Evolutionary conservation across 2,113 vertebrate species (phyloP), one percentile per base, ranked within the genome.

Genomic region (Anthoscopus minutus): DNA sequence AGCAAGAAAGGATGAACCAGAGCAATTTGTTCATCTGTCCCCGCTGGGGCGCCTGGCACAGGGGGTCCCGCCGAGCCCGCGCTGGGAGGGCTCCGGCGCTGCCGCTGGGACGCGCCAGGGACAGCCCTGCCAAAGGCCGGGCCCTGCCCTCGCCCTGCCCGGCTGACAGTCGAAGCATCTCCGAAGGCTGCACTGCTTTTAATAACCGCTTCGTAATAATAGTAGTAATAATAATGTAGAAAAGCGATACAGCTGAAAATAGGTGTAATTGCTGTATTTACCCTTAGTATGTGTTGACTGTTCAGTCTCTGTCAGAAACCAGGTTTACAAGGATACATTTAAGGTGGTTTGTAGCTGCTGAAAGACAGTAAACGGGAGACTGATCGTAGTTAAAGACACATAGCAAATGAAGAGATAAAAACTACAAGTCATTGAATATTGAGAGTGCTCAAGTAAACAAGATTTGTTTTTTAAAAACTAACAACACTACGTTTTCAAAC

Each of bases 221-320:
- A 93, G 87, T 81, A 95, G 48, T 33, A 64, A 62, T 62, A 51
- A 85, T 83, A 78, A 83, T 71, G 61, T 50, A 76, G 81, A 86
- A 81, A 81, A 88, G 23, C 9, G 7, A 88, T 69, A 90, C 25
- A 57, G 45, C 61, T 96, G 85, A 93, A 95, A 96, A 96, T 94
- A 92, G 83, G 65, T 86, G 51, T 90, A 83, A 95, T 94, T 96
- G 80, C 88, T 81, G 82, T 84, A n/a, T 94, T 89, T 94, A 64
- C 92, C 48, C 88, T 38, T 57, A 5, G 53, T 69, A 88, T 69
- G 64, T 24, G 0, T 83, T 79, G 82, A 88, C 80, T 90, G 64
- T 33, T 90, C 65, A 62, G 77, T 67, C 56, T 80, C 40, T 92
- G 76, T 90, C 85, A 73, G 79, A 84, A 94, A 86, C 81, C 69